Base-by-base conservation (phyloP, 35 echinoderm and acorn worm genomes). In the Strongylocentrotus purpuratus region DNA sequence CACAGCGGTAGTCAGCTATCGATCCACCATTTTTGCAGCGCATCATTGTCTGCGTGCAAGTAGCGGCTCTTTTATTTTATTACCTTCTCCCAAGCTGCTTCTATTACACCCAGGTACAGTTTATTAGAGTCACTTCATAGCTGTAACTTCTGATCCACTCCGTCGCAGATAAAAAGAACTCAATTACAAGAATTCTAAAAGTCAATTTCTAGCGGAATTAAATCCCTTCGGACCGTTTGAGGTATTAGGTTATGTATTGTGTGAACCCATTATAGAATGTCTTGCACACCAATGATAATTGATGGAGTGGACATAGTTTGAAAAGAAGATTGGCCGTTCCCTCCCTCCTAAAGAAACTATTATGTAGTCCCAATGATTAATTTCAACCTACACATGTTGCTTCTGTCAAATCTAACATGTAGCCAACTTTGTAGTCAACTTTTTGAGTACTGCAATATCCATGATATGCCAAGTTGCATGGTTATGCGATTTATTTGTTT, bases 181-280 rank as follows among this genome's bases (percentile, higher is more conserved):
- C 87, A 46, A 89, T 89, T 89, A 89, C 32, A 89, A 18, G 87
- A 89, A 89, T 89, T 89, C 87, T 89, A 89, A 89, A 89, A 46
- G 87, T 89, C 87, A 89, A 89, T 78, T 89, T 89, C 45, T 89
- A 89, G 33, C 87, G 87, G 87, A 89, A 89, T 89, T 41, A 89
- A 89, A 78, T 78, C 65, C 87, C 87, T 22, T 20, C n/a, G 32
- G 87, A 89, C 32, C 87, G 12, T 41, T 89, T 89, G 12, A 41
- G 87, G 87, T 89, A 33, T 89, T 89, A 89, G 15, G 32, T 18
- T 41, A 41, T 89, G 0, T 41, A 89, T 46, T 89, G 31, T 89
- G 45, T 18, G 20, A 78, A 78, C 65, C 22, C 5, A n/a, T n/a
- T 78, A 78, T 28, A n/a, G 28, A 78, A 78, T 78, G 65, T 78